Evolutionary conservation across 2,113 vertebrate genomes (phyloP).

Genomic region (Otocyon megalotis): DNA sequence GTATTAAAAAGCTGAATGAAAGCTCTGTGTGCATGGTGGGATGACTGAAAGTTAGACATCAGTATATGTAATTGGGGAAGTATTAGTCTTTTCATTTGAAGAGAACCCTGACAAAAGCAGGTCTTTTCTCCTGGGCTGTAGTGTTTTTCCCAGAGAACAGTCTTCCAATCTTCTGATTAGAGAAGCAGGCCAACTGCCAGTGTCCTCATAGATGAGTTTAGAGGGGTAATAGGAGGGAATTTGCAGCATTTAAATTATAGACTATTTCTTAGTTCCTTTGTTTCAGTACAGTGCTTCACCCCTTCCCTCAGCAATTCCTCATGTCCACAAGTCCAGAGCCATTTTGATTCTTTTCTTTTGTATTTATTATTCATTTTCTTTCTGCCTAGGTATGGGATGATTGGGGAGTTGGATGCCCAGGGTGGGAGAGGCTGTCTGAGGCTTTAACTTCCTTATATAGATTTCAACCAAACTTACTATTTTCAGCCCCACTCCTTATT

Average conservation of each 20-base stretch:
- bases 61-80: not conserved
- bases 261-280: not conserved
- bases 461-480: not conserved
- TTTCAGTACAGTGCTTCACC: not conserved
- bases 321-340: not conserved
- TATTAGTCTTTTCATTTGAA: not conserved
- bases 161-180: not conserved
- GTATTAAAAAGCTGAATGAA: not conserved
- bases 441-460: not conserved
- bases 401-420: not conserved
- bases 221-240: not conserved
- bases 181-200: not conserved
- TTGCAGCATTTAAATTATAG: not conserved
- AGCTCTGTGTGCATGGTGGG: not conserved
- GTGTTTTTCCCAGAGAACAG: not conserved
- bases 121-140: not conserved
- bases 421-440: not conserved
- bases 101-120: not conserved
- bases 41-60: not conserved
- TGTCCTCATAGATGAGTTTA: not conserved
- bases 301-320: not conserved
- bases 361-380: not conserved
- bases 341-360: not conserved
- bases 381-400: not conserved
- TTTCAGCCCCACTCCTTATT: not conserved